Evolutionary conservation across 1,140 invertebrate genomes (phyloP).

Genomic region (Ceratosolen fusciceps): DNA sequence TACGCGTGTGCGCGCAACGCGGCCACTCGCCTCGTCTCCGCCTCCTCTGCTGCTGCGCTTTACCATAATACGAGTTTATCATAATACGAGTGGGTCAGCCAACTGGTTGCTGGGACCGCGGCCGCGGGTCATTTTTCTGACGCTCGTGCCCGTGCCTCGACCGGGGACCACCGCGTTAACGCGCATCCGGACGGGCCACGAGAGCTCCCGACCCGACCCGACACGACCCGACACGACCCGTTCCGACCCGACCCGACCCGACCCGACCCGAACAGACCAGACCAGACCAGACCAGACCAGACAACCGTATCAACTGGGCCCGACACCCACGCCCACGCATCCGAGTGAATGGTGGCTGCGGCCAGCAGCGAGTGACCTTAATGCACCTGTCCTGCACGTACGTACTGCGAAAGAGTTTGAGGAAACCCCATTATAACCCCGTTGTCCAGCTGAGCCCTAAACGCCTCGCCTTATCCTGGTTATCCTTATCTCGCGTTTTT

Average conservation of each 20-base stretch:
- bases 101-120: not conserved
- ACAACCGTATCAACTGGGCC: not conserved
- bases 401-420: not conserved
- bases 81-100: too few species aligned
- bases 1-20: not conserved
- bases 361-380: conserved; percentile 10
- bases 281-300: too few species aligned
- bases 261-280: too few species aligned
- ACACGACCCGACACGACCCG: too few species aligned
- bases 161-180: too few species aligned
- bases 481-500: not conserved
- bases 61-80: not conserved
- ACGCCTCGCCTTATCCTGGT: not conserved
- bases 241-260: too few species aligned
- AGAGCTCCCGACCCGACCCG: too few species aligned
- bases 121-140: not conserved
- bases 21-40: not conserved
- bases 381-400: conserved; percentile 24
- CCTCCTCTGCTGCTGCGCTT: not conserved
- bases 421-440: too few species aligned
- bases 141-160: not conserved
- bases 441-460: not conserved
- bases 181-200: too few species aligned
- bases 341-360: not conserved
- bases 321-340: not conserved